Conservation (phyloP, 2,888 invertebrate genomes). For the Ichneumon xanthorius region DNA sequence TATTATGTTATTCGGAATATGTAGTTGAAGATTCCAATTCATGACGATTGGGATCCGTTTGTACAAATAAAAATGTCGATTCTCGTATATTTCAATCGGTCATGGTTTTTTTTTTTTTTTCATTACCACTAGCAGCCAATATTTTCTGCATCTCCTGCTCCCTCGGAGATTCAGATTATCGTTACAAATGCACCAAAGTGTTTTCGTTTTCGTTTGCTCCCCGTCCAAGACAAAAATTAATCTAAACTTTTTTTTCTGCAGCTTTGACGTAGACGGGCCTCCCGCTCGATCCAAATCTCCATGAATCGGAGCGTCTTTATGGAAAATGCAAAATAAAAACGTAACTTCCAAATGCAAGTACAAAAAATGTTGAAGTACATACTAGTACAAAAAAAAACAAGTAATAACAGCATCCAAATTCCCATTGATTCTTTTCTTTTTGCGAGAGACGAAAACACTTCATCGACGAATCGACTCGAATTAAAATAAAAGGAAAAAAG, state of each 20-base stretch:
- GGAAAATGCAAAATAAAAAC: background rate
- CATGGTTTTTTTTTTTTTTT: background rate
- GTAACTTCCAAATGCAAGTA: constrained; percentile 5
- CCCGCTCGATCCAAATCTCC: background rate
- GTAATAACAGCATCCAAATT: background rate
- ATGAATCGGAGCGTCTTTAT: background rate
- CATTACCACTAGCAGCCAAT: background rate
- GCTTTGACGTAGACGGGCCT: background rate
- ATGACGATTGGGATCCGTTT: constrained; percentile 42
- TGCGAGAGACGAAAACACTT: constrained; percentile 26
- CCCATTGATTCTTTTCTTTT: background rate
- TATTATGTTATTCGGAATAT: constrained; percentile 36
- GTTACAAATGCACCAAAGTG: background rate
- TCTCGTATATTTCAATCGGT: constrained; percentile 13
- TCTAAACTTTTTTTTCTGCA: background rate
- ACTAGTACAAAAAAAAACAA: background rate
- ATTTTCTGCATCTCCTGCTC: background rate
- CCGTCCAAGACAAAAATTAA: background rate
- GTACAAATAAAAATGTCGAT: constrained; percentile 53
- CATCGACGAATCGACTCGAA: constrained; percentile 6
- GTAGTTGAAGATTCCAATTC: constrained; percentile 45
- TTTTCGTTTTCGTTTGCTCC: background rate
- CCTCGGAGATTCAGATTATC: background rate
- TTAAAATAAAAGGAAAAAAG: background rate
- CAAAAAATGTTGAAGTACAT: background rate